phyloP scores from a whole-genome alignment of 1,140 invertebrate species.

The Monochamus saltuarius region DNA sequence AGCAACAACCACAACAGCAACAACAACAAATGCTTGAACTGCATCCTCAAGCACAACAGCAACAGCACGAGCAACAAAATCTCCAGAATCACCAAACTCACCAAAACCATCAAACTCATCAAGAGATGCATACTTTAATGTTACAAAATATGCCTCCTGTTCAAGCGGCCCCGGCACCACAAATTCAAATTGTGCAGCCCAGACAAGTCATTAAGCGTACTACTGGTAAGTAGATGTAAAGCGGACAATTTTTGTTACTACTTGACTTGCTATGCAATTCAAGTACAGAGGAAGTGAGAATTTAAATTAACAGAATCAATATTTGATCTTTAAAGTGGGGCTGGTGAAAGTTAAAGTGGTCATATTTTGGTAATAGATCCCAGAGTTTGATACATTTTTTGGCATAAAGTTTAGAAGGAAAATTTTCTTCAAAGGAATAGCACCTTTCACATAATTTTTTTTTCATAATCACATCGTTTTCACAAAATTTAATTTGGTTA shows the following conservation, averaged over 20 bases:
- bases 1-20: slow-evolving; percentile 11
- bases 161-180: background rate
- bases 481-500: too few relatives aligned
- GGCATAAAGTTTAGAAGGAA: too few relatives aligned
- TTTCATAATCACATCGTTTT: too few relatives aligned
- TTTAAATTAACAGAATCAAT: too few relatives aligned
- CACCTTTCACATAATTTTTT: too few relatives aligned
- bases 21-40: slow-evolving; percentile 23
- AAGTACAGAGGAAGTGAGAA: too few relatives aligned
- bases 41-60: slow-evolving; percentile 16
- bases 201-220: slow-evolving; percentile 35
- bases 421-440: too few relatives aligned
- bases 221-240: slow-evolving; percentile 35
- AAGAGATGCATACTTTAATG: background rate
- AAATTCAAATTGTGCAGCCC: slow-evolving; percentile 8
- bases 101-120: background rate
- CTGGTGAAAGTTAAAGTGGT: too few relatives aligned
- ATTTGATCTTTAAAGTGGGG: too few relatives aligned
- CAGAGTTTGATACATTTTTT: too few relatives aligned
- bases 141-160: slow-evolving; percentile 8
- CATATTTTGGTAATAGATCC: too few relatives aligned
- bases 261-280: too few relatives aligned
- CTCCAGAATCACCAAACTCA: background rate
- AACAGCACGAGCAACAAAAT: slow-evolving; percentile 8
- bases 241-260: background rate